Base-by-base conservation (phyloP, 2,113 vertebrate genomes). In the Promerops cafer region DNA sequence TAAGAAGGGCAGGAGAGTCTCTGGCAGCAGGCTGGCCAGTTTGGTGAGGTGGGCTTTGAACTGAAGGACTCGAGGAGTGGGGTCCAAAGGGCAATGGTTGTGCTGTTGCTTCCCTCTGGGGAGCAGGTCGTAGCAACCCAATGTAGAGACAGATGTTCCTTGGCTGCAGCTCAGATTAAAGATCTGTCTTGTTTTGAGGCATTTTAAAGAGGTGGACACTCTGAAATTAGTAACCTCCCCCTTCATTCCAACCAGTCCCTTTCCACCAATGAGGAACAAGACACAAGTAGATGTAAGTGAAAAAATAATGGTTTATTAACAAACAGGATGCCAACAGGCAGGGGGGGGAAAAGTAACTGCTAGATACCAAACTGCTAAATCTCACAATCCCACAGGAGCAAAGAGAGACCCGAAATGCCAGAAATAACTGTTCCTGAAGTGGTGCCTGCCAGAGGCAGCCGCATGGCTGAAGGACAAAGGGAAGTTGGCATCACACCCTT, bases 1-100 rank as follows among this genome's bases (percentile, higher is more conserved):
- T 78, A 9, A 30, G 54, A 70, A 10, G 10, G 15, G 12, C 14
- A 69, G 37, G 37, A 44, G 45, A 20, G 14, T 53, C 28, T 45
- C 20, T 45, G 74, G 23, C 33, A 78, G 64, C 74, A 53, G 1
- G 1, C 15, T 45, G 27, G 33, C 27, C 39, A 28, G 23, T 45
- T 39, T 45, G 19, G 11, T 78, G 15, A 1, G 1, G 16, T 53
- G 39, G 23, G 7, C 47, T 45, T 45, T 39, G 53, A 39, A 52
- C 45, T 26, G 37, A 61, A 53, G 19, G 22, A 37, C 53, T 59
- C 1, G 12, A 4, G 54, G 2, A 5, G 20, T 24, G 17, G 22
- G 1, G 28, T 39, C 8, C 33, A 53, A 45, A 61, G 12, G 45
- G 54, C 39, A 60, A 3, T 0, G 0, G 9, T 12, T 44, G 19